Evolutionary conservation across 2,888 invertebrate genomes (phyloP).

Genomic region (Pecten maximus): DNA sequence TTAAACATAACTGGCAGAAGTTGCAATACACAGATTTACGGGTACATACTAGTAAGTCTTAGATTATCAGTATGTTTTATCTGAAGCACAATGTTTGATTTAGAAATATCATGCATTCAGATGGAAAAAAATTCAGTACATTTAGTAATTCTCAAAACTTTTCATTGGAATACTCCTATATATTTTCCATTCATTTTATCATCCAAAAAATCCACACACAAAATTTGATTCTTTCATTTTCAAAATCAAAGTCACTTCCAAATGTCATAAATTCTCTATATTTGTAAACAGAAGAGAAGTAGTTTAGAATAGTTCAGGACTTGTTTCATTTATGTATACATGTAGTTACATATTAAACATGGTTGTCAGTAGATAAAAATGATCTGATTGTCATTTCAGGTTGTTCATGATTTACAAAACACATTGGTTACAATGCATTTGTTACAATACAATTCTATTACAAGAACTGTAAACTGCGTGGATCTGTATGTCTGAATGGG

Average conservation of each 20-base stretch:
- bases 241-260: background rate
- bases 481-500: no score
- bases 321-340: background rate
- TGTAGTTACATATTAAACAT: background rate
- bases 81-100: no score
- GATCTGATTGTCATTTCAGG: background rate
- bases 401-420: background rate
- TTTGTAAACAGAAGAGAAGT: background rate
- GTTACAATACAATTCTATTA: background rate
- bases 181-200: background rate
- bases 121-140: no score
- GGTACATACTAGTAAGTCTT: no score
- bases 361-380: background rate
- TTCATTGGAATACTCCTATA: background rate
- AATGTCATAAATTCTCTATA: conserved; percentile 10
- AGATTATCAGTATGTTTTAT: no score
- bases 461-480: background rate
- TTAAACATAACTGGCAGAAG: no score
- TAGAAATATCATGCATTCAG: no score
- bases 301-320: background rate
- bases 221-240: background rate
- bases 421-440: background rate
- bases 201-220: background rate
- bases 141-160: no score
- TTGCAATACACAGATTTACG: no score